phyloP scores from a whole-genome alignment of 2,888 invertebrate genomes.

The Nomada lathburiana region DNA sequence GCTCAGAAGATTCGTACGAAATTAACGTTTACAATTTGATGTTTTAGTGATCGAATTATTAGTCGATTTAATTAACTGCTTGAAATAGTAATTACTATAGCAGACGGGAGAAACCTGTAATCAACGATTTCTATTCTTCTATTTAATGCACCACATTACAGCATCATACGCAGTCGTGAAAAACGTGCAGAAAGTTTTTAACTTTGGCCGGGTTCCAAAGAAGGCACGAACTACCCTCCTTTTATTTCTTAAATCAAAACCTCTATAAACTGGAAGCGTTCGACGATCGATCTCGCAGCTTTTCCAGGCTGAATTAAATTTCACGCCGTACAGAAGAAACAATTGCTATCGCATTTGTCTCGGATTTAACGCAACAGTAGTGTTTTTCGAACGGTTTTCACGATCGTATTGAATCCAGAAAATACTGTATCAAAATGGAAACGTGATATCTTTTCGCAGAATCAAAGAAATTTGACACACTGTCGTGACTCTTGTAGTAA shows the following conservation, averaged over 20 bases:
- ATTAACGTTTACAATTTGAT: too few relatives aligned
- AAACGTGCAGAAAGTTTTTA: slow-evolving; percentile 29
- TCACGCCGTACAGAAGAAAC: neutral
- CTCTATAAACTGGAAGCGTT: neutral
- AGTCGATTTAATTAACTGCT: too few relatives aligned
- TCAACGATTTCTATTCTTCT: neutral
- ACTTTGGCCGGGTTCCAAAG: slow-evolving; percentile 49
- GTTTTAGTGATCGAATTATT: too few relatives aligned
- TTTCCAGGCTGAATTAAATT: too few relatives aligned
- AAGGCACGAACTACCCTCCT: slow-evolving; percentile 35
- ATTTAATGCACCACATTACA: neutral
- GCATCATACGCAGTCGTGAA: neutral
- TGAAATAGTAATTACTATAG: neutral
- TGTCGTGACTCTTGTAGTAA: neutral
- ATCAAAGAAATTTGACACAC: neutral
- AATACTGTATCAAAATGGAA: neutral
- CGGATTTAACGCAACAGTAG: neutral
- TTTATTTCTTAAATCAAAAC: slow-evolving; percentile 29
- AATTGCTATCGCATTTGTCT: slow-evolving; percentile 1
- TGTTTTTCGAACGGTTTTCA: neutral
- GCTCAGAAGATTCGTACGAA: too few relatives aligned
- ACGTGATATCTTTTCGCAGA: neutral
- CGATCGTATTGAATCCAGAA: neutral
- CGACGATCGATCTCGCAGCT: neutral
- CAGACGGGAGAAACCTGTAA: neutral